A percentile compares a stretch with the other conserved stretches of the same genome.
phyloP scores from a whole-genome alignment of 2,888 invertebrate species.

The Torymus tubicola region DNA sequence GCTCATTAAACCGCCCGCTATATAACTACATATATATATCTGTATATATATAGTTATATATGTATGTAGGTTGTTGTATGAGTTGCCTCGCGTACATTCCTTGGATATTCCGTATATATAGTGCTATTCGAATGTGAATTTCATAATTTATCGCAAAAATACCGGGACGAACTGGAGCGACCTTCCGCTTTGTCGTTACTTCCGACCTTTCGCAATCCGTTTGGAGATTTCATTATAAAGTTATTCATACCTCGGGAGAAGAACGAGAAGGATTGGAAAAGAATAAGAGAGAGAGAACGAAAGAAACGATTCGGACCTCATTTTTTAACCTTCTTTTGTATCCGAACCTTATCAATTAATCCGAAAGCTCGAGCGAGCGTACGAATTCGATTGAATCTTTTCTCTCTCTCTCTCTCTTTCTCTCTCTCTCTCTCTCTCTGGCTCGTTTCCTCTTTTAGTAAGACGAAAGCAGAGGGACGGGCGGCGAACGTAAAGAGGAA shows the following conservation, averaged over 20 bases:
- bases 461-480: neutral
- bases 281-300: neutral
- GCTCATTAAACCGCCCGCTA: constrained; percentile 31
- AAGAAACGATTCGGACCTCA: constrained; percentile 29
- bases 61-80: neutral
- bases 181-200: constrained; percentile 42
- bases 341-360: constrained; percentile 57
- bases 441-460: too few relatives aligned
- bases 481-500: neutral
- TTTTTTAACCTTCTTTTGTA: constrained; percentile 46
- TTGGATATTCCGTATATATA: constrained; percentile 38
- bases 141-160: constrained; percentile 52
- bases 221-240: constrained; percentile 53
- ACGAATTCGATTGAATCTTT: constrained; percentile 49
- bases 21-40: neutral
- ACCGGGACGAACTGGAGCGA: neutral
- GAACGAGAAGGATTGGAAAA: neutral
- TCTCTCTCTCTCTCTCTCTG: too few relatives aligned
- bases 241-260: constrained; percentile 27
- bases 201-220: neutral
- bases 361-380: constrained; percentile 36
- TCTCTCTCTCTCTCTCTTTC: neutral
- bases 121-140: constrained; percentile 50
- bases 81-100: constrained; percentile 7
- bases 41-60: neutral